Conservation (phyloP, 2,113 vertebrate species). For the Eudyptes chrysolophus region DNA sequence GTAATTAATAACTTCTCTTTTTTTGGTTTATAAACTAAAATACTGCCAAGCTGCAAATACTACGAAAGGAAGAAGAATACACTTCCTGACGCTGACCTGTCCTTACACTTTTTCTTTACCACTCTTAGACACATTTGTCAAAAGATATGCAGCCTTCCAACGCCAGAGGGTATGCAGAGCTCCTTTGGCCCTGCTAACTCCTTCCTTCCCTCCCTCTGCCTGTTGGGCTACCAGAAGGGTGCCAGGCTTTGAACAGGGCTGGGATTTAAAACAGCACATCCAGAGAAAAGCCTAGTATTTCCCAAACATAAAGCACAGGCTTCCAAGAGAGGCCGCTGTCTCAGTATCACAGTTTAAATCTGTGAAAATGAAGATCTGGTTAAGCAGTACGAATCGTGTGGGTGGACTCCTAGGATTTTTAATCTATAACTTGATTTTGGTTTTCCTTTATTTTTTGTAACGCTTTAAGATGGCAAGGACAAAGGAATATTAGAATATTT, state of each 20-base stretch:
- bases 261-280: not conserved
- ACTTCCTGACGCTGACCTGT: not conserved
- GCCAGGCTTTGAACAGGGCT: not conserved
- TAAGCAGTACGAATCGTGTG: too few relatives aligned
- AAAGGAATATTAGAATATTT: not conserved
- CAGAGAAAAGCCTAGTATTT: not conserved
- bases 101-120: not conserved
- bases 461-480: not conserved
- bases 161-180: fast-evolving
- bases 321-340: too few relatives aligned
- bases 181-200: not conserved
- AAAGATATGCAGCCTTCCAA: not conserved
- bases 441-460: not conserved
- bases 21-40: not conserved
- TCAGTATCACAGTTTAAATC: not conserved
- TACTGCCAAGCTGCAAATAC: not conserved
- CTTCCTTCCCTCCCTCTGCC: not conserved
- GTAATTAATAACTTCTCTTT: not conserved
- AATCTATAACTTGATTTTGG: not conserved
- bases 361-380: not conserved
- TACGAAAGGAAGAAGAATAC: not conserved
- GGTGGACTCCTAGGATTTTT: not conserved
- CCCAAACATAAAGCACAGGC: not conserved
- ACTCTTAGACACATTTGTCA: not conserved
- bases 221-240: not conserved